phyloP scores from a whole-genome alignment of 2,888 invertebrate genomes.

The Amiota communis region DNA sequence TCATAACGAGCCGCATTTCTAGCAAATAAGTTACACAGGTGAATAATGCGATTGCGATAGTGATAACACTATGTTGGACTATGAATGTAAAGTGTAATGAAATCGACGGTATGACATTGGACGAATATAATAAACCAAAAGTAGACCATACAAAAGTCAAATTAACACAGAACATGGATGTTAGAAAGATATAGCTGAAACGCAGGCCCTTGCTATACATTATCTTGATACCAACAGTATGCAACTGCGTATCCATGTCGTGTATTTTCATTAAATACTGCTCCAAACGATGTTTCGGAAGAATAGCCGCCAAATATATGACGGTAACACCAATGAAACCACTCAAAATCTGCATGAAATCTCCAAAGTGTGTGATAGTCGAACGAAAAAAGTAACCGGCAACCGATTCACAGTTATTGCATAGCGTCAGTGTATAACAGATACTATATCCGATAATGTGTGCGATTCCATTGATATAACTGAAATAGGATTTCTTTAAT shows the following conservation, averaged over 20 bases:
- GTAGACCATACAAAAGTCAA: slow-evolving; percentile 61
- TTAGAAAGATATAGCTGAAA: slow-evolving; percentile 60
- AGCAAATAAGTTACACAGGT: slow-evolving; percentile 62
- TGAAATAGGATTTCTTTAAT: slow-evolving; percentile 62
- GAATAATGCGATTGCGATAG: slow-evolving; percentile 61
- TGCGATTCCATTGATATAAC: slow-evolving; percentile 62
- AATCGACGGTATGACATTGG: slow-evolving; percentile 56
- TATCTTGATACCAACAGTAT: slow-evolving; percentile 66
- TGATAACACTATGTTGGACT: slow-evolving; percentile 68
- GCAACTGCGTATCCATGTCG: slow-evolving; percentile 63
- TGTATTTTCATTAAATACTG: slow-evolving; percentile 61
- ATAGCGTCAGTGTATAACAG: slow-evolving; percentile 65
- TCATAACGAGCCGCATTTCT: slow-evolving; percentile 67
- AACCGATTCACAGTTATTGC: slow-evolving; percentile 68
- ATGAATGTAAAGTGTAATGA: slow-evolving; percentile 68
- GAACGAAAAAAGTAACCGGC: slow-evolving; percentile 71
- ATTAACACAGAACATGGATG: slow-evolving; percentile 59
- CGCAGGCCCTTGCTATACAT: slow-evolving; percentile 69
- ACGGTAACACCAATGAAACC: slow-evolving; percentile 69
- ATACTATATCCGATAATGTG: slow-evolving; percentile 59
- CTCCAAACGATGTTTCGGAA: slow-evolving; percentile 65
- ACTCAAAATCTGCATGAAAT: slow-evolving; percentile 68
- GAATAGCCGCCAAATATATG: slow-evolving; percentile 66
- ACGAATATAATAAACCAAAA: slow-evolving; percentile 60
- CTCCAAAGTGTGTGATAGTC: slow-evolving; percentile 68